phyloP scores from a whole-genome alignment of 2,797 vertebrate genomes.

The Phaenicophaeus curvirostris region DNA sequence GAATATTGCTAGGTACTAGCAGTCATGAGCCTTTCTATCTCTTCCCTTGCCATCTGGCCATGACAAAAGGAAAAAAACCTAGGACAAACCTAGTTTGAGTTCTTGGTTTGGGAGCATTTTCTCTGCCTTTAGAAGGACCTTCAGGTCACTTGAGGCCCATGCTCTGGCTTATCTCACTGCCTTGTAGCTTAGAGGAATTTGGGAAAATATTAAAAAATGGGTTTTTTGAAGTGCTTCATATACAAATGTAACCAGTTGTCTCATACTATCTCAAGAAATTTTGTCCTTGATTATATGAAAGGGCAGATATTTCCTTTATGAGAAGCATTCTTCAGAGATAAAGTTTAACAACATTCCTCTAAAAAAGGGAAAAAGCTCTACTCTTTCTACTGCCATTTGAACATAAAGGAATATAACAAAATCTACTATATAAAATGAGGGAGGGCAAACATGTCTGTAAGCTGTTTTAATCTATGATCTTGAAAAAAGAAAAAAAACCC shows the following conservation, averaged over 20 bases:
- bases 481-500: neutral
- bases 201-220: neutral
- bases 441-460: neutral
- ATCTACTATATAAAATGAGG: neutral
- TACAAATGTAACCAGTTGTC: neutral
- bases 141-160: neutral
- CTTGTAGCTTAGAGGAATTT: neutral
- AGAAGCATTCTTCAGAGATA: neutral
- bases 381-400: neutral
- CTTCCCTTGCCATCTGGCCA: neutral
- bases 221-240: neutral
- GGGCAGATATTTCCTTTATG: neutral
- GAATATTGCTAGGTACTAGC: neutral
- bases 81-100: neutral
- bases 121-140: neutral
- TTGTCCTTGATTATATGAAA: neutral
- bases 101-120: neutral
- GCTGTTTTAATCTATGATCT: neutral
- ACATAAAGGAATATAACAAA: neutral
- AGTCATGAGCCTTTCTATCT: neutral
- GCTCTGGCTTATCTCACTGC: neutral
- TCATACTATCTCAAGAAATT: neutral
- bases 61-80: neutral
- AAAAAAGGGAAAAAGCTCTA: neutral
- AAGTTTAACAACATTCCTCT: neutral